phyloP scores from a whole-genome alignment of 2,888 invertebrate genomes.

The Pollenia angustigena region DNA sequence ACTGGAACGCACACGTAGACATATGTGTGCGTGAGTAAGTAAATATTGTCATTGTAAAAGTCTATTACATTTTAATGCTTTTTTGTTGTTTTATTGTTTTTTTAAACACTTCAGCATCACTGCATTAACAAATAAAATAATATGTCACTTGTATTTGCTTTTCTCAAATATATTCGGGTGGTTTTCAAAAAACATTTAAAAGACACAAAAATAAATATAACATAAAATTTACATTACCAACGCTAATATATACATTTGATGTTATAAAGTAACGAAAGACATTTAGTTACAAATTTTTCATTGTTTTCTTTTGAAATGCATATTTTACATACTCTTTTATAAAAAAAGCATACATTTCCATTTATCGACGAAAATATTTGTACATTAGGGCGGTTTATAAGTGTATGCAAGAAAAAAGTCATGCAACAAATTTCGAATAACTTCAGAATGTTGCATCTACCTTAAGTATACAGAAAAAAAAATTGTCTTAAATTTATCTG shows the following conservation, averaged over 20 bases:
- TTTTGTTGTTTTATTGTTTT: constrained; percentile 36
- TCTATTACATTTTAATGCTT: constrained; percentile 11
- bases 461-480: too few species aligned
- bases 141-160: constrained; percentile 56
- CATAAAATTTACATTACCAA: constrained; percentile 36
- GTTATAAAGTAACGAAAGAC: neutral
- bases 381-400: too few species aligned
- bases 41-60: neutral
- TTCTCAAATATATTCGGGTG: neutral
- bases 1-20: too few species aligned
- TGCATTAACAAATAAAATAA: constrained; percentile 44
- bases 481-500: too few species aligned
- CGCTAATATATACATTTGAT: constrained; percentile 12
- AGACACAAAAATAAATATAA: constrained; percentile 8
- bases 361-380: neutral
- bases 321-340: neutral
- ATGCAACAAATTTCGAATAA: too few species aligned
- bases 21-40: neutral
- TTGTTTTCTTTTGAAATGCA: constrained; percentile 40
- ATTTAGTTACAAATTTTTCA: neutral
- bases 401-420: too few species aligned
- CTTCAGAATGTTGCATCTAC: too few species aligned
- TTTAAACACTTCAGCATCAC: constrained; percentile 51
- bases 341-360: constrained; percentile 11
- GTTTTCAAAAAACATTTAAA: neutral